phyloP scores from a whole-genome alignment of 2,888 invertebrate genomes.

The Lasiommata megera region DNA sequence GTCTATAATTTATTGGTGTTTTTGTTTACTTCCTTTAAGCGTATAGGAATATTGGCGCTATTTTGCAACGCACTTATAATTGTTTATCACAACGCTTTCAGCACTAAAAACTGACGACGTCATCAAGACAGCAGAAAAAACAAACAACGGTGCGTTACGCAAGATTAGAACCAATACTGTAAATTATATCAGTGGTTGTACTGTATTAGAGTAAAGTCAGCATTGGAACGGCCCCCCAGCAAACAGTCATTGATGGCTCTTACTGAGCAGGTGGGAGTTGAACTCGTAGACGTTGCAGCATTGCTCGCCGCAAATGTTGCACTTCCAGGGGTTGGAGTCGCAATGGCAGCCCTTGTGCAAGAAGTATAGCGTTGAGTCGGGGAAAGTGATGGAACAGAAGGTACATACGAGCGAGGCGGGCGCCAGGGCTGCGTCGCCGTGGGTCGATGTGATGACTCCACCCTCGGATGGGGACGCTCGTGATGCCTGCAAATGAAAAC shows the following conservation, averaged over 20 bases:
- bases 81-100: not conserved
- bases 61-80: not conserved
- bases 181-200: constrained; percentile 1
- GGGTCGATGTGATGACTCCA: constrained; percentile 87
- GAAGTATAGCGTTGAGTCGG: constrained; percentile 97
- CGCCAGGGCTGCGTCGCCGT: constrained; percentile 71
- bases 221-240: constrained; percentile 74
- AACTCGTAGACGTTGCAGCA: constrained; percentile 98
- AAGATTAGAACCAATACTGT: not conserved
- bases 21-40: too few relatives aligned
- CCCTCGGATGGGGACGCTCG: constrained; percentile 75
- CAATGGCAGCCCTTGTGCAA: constrained; percentile 99
- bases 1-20: too few relatives aligned
- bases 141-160: not conserved
- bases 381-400: constrained; percentile 96
- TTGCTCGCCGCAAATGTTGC: constrained; percentile 98
- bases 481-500: constrained; percentile 50
- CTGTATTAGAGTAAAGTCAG: constrained; percentile 54
- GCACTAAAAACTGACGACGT: not conserved
- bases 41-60: too few relatives aligned
- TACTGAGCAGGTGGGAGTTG: constrained; percentile 96
- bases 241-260: constrained; percentile 91
- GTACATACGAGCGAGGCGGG: constrained; percentile 87
- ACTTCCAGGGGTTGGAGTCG: constrained; percentile 97
- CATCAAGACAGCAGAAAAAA: not conserved